These are phyloP conservation scores for Escarpia spicata DNA, from an alignment of 2,888 invertebrate species.

Conservation along the genomic window DNA sequence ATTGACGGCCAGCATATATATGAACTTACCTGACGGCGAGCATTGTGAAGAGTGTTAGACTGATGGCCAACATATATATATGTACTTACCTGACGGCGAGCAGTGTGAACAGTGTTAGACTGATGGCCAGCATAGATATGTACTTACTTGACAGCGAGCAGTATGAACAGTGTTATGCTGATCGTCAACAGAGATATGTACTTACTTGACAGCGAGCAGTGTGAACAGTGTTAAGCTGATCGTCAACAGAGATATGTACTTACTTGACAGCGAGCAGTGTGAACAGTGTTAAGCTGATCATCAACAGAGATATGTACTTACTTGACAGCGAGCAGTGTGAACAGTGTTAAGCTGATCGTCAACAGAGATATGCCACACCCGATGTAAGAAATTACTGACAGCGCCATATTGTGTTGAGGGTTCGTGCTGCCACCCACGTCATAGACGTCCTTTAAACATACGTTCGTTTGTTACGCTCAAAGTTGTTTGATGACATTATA, in stretches of 20 bases:
- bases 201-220: slow-evolving; percentile 27
- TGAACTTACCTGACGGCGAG: slow-evolving; percentile 26
- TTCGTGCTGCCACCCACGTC: slow-evolving; percentile 42
- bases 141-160: slow-evolving; percentile 27
- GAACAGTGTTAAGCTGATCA: slow-evolving; percentile 23
- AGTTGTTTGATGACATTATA: too few relatives aligned
- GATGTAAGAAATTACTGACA: slow-evolving; percentile 65
- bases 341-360: slow-evolving; percentile 25
- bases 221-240: slow-evolving; percentile 26
- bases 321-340: slow-evolving; percentile 28
- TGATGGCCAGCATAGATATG: slow-evolving; percentile 17
- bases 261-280: slow-evolving; percentile 29
- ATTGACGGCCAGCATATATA: slow-evolving; percentile 19
- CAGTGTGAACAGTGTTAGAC: slow-evolving; percentile 27
- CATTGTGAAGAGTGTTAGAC: slow-evolving; percentile 25
- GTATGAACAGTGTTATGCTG: slow-evolving; percentile 25
- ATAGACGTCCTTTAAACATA: slow-evolving; percentile 49
- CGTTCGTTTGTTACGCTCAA: not conserved
- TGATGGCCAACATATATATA: slow-evolving; percentile 20
- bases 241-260: slow-evolving; percentile 17
- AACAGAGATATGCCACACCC: slow-evolving; percentile 25
- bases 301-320: slow-evolving; percentile 21
- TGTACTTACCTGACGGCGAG: slow-evolving; percentile 26
- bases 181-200: slow-evolving; percentile 19
- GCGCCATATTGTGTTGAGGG: slow-evolving; percentile 55